These are phyloP conservation scores for Cariama cristata DNA, from an alignment of 2,113 vertebrate genomes.

Conservation along the genomic window DNA sequence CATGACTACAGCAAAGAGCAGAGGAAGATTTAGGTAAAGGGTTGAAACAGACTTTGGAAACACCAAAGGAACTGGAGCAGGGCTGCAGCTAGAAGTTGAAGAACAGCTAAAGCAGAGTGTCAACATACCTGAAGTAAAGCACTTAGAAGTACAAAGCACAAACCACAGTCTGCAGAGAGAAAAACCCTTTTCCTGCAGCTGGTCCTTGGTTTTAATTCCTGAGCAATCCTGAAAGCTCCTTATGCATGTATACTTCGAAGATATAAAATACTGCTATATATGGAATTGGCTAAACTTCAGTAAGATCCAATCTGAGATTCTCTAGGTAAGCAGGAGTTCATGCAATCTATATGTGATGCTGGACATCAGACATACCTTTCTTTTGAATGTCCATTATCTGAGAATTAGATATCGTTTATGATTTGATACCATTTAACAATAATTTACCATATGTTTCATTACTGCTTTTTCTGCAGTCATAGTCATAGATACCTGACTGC, in stretches of 20 bases:
- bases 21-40: neutral
- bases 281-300: neutral
- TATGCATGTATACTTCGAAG: neutral
- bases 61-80: neutral
- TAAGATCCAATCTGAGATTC: neutral
- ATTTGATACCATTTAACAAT: neutral
- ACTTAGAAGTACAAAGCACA: neutral
- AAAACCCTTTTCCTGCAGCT: neutral
- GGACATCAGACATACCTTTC: neutral
- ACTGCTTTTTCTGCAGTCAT: neutral
- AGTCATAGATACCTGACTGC: neutral
- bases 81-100: neutral
- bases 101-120: neutral
- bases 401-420: neutral
- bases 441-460: neutral
- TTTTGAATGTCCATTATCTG: neutral
- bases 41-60: neutral
- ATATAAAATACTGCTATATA: neutral
- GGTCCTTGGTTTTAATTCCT: neutral
- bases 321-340: neutral
- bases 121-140: neutral
- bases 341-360: rapidly evolving
- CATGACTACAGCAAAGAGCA: neutral
- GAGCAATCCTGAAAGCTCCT: neutral
- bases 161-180: neutral